Evolutionary conservation across 2,888 invertebrate genomes (phyloP).

Genomic region (Pseudococcus jackbeardsleyi): DNA sequence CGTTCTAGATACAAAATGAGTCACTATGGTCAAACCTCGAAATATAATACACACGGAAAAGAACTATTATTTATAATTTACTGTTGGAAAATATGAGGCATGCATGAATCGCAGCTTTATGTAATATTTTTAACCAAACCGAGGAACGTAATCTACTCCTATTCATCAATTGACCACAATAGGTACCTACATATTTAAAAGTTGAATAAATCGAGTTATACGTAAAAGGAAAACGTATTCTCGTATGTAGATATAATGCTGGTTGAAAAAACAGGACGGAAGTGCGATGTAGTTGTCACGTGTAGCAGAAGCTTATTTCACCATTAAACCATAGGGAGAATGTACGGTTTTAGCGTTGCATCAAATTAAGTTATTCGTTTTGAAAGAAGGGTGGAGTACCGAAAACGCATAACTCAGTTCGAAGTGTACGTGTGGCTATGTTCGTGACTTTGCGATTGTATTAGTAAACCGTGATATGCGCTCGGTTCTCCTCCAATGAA

Average conservation of each 20-base stretch:
- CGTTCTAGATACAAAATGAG: neutral
- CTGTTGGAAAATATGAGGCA: neutral
- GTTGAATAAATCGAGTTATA: neutral
- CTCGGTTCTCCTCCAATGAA: constrained; percentile 62
- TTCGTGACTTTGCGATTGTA: constrained; percentile 40
- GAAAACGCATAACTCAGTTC: constrained; percentile 22
- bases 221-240: neutral
- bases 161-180: neutral
- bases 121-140: neutral
- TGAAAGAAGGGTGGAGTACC: constrained; percentile 61
- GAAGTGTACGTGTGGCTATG: constrained; percentile 39
- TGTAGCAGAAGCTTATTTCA: constrained; percentile 48
- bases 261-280: neutral
- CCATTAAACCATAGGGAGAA: constrained; percentile 36
- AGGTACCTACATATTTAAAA: neutral
- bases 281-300: neutral
- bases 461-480: constrained; percentile 54
- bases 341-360: constrained; percentile 53
- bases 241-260: neutral
- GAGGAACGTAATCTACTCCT: neutral
- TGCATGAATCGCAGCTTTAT: constrained; percentile 3
- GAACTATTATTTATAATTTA: neutral
- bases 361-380: constrained; percentile 63
- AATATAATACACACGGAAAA: neutral
- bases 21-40: neutral